These are phyloP conservation scores for Rhagonycha lutea DNA, from an alignment of 2,888 invertebrate species.

Conservation along the genomic window DNA sequence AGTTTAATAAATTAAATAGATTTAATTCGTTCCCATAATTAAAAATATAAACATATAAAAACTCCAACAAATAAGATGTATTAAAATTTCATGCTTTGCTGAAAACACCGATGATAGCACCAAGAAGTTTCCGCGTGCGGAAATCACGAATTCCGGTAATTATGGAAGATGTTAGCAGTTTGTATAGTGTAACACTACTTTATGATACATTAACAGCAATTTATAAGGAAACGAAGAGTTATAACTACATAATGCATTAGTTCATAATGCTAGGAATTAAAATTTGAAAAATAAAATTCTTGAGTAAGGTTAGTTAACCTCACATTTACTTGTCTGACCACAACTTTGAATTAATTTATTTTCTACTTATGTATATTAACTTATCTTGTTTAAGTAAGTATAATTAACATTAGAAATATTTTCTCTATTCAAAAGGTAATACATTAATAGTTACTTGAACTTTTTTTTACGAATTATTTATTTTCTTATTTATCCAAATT, in stretches of 20 bases:
- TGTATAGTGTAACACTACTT: conserved; percentile 9
- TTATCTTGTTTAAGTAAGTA: background rate
- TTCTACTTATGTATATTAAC: background rate
- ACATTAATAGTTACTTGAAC: background rate
- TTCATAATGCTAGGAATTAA: background rate
- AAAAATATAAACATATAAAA: background rate
- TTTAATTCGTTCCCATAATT: background rate
- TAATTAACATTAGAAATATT: background rate
- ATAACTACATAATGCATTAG: background rate
- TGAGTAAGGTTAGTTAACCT: background rate
- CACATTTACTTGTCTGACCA: background rate
- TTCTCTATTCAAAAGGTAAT: background rate
- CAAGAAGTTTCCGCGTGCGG: conserved; percentile 33
- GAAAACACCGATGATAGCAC: background rate
- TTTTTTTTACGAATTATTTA: background rate
- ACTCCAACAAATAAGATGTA: background rate
- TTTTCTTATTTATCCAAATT: background rate
- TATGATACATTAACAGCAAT: conserved; percentile 3
- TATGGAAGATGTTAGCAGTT: conserved; percentile 29
- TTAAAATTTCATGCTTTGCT: background rate
- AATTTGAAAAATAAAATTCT: background rate
- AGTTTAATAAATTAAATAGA: background rate
- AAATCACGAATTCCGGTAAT: conserved; percentile 38
- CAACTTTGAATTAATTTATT: background rate
- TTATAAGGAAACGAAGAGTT: background rate